Percentiles rank a stretch among this genome's conserved stretches.
Conservation (phyloP, 2,797 vertebrate species). For the Sitta carolinensis region DNA sequence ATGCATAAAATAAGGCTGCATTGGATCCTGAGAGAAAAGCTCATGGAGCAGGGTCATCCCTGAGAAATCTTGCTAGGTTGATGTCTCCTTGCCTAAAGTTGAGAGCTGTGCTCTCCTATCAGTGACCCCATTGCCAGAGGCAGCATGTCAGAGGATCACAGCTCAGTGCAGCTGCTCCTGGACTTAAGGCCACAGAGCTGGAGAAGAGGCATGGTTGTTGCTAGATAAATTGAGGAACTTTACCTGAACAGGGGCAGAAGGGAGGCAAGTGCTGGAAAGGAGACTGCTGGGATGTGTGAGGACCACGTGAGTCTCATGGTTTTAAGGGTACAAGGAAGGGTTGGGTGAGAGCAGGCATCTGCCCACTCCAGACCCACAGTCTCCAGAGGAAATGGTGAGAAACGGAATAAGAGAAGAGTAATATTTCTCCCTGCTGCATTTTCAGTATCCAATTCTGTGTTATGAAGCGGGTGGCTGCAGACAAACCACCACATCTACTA, state of each 20-base stretch:
- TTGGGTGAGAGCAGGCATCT: neutral
- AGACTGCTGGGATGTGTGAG: neutral
- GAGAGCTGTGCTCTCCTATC: fast-evolving
- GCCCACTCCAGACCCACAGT: neutral
- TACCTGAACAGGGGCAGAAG: fast-evolving
- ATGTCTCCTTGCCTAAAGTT: neutral
- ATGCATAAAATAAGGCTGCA: fast-evolving
- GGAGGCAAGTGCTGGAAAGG: neutral
- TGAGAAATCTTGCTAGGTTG: neutral
- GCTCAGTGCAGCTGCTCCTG: neutral
- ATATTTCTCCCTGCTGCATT: neutral
- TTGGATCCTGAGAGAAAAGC: neutral
- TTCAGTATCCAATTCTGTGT: neutral
- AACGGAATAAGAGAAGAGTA: fast-evolving
- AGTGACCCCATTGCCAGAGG: neutral
- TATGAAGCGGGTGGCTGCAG: neutral
- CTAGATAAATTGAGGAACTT: neutral
- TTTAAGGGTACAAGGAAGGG: neutral
- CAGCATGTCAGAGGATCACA: fast-evolving
- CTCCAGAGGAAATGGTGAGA: neutral
- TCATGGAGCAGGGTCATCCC: neutral
- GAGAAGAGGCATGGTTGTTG: neutral
- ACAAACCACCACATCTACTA: neutral
- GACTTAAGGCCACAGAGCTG: neutral
- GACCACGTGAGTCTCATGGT: fast-evolving